phyloP scores from a whole-genome alignment of 2,113 vertebrate genomes.

The Panurus biarmicus region DNA sequence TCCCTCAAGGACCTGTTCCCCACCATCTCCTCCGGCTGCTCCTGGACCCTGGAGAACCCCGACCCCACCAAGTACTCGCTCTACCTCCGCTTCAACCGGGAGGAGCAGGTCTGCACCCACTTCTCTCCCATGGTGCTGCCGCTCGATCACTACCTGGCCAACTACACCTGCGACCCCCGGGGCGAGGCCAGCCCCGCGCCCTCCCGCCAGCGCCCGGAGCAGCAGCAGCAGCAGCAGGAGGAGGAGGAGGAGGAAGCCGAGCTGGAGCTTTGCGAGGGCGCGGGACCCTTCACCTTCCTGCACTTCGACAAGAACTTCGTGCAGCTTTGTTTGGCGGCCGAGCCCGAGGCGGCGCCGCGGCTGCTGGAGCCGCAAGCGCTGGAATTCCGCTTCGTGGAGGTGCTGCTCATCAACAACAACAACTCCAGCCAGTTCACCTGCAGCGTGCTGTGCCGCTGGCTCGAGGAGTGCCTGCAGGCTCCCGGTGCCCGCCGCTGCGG shows the following conservation, averaged over 20 bases:
- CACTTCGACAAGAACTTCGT: conserved; percentile 99
- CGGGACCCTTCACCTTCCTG: conserved; percentile 84
- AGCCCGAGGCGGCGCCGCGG: conserved; percentile 70
- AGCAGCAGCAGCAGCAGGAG: neutral
- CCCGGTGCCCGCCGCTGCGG: conserved; percentile 72
- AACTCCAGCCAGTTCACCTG: conserved; percentile 98
- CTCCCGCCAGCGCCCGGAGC: neutral
- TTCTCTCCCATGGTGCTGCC: conserved; percentile 92
- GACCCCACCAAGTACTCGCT: conserved; percentile 99
- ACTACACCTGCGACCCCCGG: conserved; percentile 87
- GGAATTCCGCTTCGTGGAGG: conserved; percentile 90
- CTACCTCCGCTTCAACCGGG: conserved; percentile 92
- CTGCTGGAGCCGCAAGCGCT: conserved; percentile 78
- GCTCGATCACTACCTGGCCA: conserved; percentile 91
- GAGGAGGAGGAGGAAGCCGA: conserved; percentile 71
- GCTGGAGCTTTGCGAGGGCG: conserved; percentile 80
- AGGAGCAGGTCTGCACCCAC: conserved; percentile 85
- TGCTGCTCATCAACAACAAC: conserved; percentile 96
- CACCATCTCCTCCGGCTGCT: conserved; percentile 86
- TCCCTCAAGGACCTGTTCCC: conserved; percentile 98
- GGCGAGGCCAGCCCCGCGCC: conserved; percentile 64
- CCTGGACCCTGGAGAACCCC: conserved; percentile 97
- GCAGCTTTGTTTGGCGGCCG: conserved; percentile 84
- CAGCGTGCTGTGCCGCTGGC: conserved; percentile 94
- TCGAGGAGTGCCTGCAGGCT: conserved; percentile 88